Evolutionary conservation across 2,888 invertebrate species (phyloP).

Genomic region (Onthophagus sagittarius): DNA sequence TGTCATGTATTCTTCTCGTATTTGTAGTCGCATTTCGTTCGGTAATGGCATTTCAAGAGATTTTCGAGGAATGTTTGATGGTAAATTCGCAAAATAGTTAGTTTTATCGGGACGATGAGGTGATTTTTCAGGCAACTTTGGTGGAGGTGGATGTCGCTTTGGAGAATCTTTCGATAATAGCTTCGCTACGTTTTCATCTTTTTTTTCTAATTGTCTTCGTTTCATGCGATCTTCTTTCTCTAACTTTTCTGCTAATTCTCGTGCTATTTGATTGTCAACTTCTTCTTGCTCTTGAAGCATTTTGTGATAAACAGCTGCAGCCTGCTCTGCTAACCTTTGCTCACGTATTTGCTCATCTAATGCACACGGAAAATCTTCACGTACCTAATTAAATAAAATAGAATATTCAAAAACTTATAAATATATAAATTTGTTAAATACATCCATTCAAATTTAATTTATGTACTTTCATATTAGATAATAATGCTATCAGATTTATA

Average conservation of each 20-base stretch:
- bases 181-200: conserved; percentile 52
- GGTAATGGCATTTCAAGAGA: conserved; percentile 45
- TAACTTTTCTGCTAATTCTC: conserved; percentile 60
- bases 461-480: too few species aligned
- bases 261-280: conserved; percentile 63
- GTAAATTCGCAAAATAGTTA: conserved; percentile 39
- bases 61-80: conserved; percentile 39
- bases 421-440: too few species aligned
- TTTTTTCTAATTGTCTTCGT: conserved; percentile 53
- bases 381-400: conserved; percentile 66
- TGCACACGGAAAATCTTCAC: conserved; percentile 75
- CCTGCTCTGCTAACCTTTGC: conserved; percentile 61
- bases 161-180: conserved; percentile 45
- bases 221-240: conserved; percentile 55
- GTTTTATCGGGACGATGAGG: conserved; percentile 37
- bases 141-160: conserved; percentile 16
- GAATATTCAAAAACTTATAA: background rate
- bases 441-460: too few species aligned
- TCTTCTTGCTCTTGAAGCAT: conserved; percentile 67
- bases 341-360: conserved; percentile 69
- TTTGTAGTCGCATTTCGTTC: background rate
- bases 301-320: conserved; percentile 57
- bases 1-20: conserved; percentile 20
- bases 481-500: too few species aligned
- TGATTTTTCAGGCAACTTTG: conserved; percentile 32